Evolutionary conservation across 2,888 invertebrate genomes (phyloP), one percentile per base, ranked within the genome.

Genomic region (Sturmia bella): DNA sequence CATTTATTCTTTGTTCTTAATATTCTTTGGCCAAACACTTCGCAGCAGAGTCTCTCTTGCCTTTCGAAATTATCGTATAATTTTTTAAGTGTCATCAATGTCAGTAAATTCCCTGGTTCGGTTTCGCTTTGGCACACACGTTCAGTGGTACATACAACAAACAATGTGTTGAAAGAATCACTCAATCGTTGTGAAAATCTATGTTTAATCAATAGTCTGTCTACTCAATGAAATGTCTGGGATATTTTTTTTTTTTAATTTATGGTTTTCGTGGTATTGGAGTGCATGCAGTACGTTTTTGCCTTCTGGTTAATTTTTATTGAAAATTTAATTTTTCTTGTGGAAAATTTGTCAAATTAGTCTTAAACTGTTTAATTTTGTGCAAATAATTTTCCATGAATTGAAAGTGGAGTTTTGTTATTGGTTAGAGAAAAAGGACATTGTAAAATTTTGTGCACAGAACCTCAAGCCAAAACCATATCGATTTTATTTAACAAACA

Each of bases 131-230:
- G 24, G 76, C 17, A 41, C 48, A 77, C 69, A 69, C 39, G 15
- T 43, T 64, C 21, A 57, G 32, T 54, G 48, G n/a, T 24, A 19
- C 19, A 19, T 32, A 32, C 6, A 9, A 32, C 32, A 7, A 32
- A 32, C 15, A 39, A 57, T 72, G 78, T 72, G 77, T 56, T 77
- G 56, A 76, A 72, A 64, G 63, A 64, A 64, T 66, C 64, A 72
- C 64, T 78, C 78, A 78, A 54, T 78, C 78, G 72, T 66, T 72
- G 64, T 69, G 59, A 72, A 72, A 72, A 73, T 78, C 64, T 59
- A 72, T 76, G 76, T 76, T 69, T 66, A 72, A 78, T 78, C 72
- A 78, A 78, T 66, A 72, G 37, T 54, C 68, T 68, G 66, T 66
- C 73, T 43, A 63, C 32, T 54, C 61, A 54, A 43, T 63, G 37